These are phyloP conservation scores for Pongo pygmaeus DNA, from an alignment of 2,113 vertebrate genomes.

Conservation along the genomic window DNA sequence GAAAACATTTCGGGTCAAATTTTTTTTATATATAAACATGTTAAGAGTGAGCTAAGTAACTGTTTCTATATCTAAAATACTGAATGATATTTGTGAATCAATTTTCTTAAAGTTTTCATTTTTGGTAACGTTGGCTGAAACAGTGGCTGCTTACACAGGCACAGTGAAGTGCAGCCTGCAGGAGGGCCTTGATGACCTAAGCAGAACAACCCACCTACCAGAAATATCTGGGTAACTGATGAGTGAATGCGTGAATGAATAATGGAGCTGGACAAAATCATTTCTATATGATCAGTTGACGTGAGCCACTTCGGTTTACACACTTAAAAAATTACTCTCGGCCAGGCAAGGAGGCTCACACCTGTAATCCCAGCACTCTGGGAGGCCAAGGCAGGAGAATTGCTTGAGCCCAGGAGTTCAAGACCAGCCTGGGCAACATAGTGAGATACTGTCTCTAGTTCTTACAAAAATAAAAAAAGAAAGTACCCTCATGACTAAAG, in stretches of 20 bases:
- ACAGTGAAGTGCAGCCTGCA: accelerated
- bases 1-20: not conserved
- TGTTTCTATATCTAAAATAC: not conserved
- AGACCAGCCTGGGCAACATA: no score
- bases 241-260: no score
- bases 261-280: not conserved
- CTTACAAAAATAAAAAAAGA: no score
- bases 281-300: not conserved
- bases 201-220: not conserved
- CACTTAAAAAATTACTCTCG: not conserved
- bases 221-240: not conserved
- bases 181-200: not conserved
- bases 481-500: not conserved
- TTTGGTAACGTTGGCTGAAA: no score
- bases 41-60: not conserved
- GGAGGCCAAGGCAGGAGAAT: no score
- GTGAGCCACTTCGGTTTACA: not conserved
- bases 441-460: no score
- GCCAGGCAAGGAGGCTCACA: no score
- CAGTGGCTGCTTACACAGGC: accelerated
- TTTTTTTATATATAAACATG: not conserved
- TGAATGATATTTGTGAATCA: not conserved
- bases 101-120: not conserved
- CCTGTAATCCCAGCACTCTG: no score
- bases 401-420: no score